Conservation (phyloP, 2,888 invertebrate genomes). For the Junonia oenone region DNA sequence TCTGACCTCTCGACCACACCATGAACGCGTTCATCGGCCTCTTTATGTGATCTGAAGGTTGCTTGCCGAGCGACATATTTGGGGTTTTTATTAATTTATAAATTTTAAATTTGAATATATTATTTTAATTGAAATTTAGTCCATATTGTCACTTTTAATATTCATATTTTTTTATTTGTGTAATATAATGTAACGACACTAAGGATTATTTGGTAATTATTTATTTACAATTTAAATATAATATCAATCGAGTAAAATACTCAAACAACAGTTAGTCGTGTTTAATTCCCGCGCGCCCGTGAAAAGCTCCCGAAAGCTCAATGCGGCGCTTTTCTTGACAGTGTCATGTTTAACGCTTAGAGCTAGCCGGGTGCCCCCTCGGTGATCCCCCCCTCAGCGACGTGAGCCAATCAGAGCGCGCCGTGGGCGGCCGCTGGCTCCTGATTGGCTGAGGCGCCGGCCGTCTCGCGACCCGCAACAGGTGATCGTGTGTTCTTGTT, state of each 20-base stretch:
- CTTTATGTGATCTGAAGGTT: conserved; percentile 88
- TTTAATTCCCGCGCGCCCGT: conserved; percentile 43
- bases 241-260: background rate
- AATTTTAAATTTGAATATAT: conserved; percentile 4
- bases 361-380: conserved; percentile 47
- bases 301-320: conserved; percentile 77
- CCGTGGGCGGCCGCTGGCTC: conserved; percentile 69
- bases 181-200: background rate
- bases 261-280: conserved; percentile 18
- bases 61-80: conserved; percentile 67
- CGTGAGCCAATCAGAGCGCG: conserved; percentile 55
- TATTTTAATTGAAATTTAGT: conserved; percentile 1
- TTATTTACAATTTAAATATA: background rate
- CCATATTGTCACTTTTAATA: conserved; percentile 6
- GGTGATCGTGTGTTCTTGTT: conserved; percentile 74
- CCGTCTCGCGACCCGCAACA: conserved; percentile 77
- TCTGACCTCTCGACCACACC: conserved; percentile 94
- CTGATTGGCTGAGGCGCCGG: conserved; percentile 60
- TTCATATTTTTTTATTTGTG: background rate
- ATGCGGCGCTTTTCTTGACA: conserved; percentile 75
- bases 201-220: background rate
- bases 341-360: conserved; percentile 65
- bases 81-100: no score
- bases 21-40: conserved; percentile 97
- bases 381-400: conserved; percentile 40